Conservation (phyloP, 2,113 vertebrate genomes). For the Erythrolamprus reginae region DNA sequence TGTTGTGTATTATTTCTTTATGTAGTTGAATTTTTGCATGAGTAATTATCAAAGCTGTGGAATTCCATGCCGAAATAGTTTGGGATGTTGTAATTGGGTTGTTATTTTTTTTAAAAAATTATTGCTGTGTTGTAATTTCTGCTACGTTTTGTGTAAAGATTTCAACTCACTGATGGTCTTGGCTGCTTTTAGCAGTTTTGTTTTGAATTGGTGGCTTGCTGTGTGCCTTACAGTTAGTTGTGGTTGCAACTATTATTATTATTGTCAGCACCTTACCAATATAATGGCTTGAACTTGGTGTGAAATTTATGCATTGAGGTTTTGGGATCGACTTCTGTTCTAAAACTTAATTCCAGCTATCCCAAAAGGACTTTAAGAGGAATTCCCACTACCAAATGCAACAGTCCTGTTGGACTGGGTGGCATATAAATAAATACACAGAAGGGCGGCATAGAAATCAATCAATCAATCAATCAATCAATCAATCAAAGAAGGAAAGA, state of each 20-base stretch:
- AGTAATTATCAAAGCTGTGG: neutral
- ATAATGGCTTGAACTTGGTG: neutral
- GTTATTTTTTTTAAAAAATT: neutral
- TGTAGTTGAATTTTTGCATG: neutral
- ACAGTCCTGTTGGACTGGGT: too few relatives aligned
- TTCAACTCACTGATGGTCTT: neutral
- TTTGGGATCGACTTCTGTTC: neutral
- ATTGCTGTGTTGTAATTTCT: neutral
- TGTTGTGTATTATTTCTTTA: neutral
- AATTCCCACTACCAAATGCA: neutral
- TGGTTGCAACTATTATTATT: neutral
- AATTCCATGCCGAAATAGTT: neutral
- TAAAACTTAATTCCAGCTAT: neutral
- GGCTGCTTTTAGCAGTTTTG: neutral
- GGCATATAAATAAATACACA: too few relatives aligned
- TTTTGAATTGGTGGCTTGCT: neutral
- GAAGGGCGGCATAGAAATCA: too few relatives aligned
- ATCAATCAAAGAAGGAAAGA: too few relatives aligned
- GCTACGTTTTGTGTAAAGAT: neutral
- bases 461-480: too few relatives aligned
- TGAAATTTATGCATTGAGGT: neutral
- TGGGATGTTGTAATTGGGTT: neutral
- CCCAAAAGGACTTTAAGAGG: neutral
- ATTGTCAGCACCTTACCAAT: neutral
- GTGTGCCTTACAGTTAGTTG: neutral